Percentiles rank a stretch among this genome's conserved stretches.
Conservation (phyloP, 2,888 invertebrate species). For the Cabera pusaria region DNA sequence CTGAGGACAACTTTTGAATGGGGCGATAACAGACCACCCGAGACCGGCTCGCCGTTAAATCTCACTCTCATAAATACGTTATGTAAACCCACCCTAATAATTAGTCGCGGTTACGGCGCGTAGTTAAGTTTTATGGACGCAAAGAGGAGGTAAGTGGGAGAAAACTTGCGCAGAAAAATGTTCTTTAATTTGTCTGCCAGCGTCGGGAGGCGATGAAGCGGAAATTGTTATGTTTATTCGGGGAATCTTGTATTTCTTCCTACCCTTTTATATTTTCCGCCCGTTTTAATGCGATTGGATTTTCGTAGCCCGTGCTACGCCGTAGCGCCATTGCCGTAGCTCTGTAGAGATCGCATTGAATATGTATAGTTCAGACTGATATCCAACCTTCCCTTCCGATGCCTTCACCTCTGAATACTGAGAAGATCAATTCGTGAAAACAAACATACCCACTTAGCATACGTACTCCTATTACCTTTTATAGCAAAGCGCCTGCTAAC, state of each 20-base stretch:
- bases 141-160: constrained; percentile 57
- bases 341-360: constrained; percentile 55
- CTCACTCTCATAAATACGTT: constrained; percentile 81
- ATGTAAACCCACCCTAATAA: constrained; percentile 83
- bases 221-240: constrained; percentile 76
- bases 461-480: constrained; percentile 31
- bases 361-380: constrained; percentile 59
- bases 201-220: constrained; percentile 68
- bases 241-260: constrained; percentile 59
- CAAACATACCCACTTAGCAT: constrained; percentile 35
- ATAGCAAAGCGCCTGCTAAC: constrained; percentile 24
- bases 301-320: constrained; percentile 51
- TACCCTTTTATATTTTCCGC: constrained; percentile 59
- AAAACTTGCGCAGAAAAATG: constrained; percentile 69
- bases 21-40: constrained; percentile 81
- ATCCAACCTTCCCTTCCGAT: constrained; percentile 53
- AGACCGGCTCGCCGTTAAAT: constrained; percentile 75
- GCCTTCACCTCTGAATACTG: constrained; percentile 46
- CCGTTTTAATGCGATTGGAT: constrained; percentile 72
- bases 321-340: constrained; percentile 33
- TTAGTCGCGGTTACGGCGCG: constrained; percentile 79
- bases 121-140: constrained; percentile 80
- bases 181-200: constrained; percentile 75
- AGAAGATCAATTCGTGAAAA: constrained; percentile 41
- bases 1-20: constrained; percentile 81